A percentile compares a stretch with the other conserved stretches of the same genome.
These are phyloP conservation scores for Lindbergichthys nudifrons DNA, from an alignment of 2,797 vertebrate genomes.

Conservation along the genomic window DNA sequence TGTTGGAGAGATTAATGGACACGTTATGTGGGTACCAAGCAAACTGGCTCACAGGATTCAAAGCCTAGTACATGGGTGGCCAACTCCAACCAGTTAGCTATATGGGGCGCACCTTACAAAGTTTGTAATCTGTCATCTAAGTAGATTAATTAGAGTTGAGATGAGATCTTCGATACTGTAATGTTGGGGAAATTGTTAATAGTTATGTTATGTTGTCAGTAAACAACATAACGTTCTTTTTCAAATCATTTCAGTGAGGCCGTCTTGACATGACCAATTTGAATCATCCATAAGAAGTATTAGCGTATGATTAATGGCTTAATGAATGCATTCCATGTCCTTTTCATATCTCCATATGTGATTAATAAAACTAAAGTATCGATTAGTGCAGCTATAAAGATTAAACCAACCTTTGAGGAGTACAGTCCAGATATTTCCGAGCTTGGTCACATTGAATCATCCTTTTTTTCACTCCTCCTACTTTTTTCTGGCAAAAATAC, in stretches of 20 bases:
- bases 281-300: neutral
- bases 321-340: neutral
- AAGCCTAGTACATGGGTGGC: too few relatives aligned
- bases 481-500: neutral
- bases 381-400: neutral
- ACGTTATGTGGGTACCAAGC: constrained; percentile 30
- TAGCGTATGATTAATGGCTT: constrained; percentile 6
- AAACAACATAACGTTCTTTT: neutral
- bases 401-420: neutral
- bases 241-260: neutral
- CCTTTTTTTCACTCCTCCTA: neutral
- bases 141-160: constrained; percentile 5
- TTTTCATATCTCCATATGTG: neutral
- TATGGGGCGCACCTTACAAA: too few relatives aligned
- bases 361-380: neutral
- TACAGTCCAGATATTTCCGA: neutral
- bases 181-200: constrained; percentile 5
- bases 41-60: constrained; percentile 31
- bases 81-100: too few relatives aligned
- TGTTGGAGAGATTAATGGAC: constrained; percentile 25
- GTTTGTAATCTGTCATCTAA: constrained; percentile 1
- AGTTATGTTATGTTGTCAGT: too few relatives aligned
- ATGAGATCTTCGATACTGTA: constrained; percentile 10
- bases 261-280: constrained; percentile 1
- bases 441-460: neutral